These are phyloP conservation scores for Maccullochella peelii DNA, from an alignment of 2,113 vertebrate genomes.

Conservation along the genomic window DNA sequence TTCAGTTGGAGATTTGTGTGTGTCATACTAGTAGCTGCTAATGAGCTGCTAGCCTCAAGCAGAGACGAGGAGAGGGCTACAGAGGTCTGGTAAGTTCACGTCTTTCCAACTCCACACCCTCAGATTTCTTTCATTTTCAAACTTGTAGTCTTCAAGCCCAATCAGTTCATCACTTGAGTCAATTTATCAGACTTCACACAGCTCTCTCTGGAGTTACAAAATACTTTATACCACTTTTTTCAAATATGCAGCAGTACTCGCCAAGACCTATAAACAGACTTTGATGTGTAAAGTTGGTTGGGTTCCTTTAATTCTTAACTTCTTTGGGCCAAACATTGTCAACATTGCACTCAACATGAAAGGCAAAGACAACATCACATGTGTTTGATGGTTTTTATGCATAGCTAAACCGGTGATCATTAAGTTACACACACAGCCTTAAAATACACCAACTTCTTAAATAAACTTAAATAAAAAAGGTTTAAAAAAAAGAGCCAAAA, in stretches of 20 bases:
- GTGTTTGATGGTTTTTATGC: conserved; percentile 8
- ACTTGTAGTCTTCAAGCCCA: too few species aligned
- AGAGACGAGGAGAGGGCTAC: too few species aligned
- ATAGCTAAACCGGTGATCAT: neutral
- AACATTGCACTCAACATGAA: neutral
- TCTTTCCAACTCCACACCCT: too few species aligned
- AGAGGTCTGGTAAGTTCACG: too few species aligned
- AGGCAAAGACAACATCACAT: neutral
- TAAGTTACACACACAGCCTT: neutral
- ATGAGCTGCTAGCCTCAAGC: too few species aligned
- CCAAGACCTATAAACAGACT: too few species aligned
- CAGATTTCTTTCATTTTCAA: too few species aligned
- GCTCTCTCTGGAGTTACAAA: too few species aligned
- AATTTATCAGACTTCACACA: neutral
- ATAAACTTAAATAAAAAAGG: neutral
- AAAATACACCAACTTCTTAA: neutral
- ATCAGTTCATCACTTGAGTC: neutral
- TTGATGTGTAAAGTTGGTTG: neutral
- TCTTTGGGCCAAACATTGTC: neutral
- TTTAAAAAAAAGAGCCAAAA: neutral
- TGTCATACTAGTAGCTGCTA: too few species aligned
- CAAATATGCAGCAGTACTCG: too few species aligned
- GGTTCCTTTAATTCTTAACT: neutral
- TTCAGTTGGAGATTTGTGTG: too few species aligned
- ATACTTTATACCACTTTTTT: too few species aligned